A percentile compares a stretch with the other conserved stretches of the same genome.
These are phyloP conservation scores for Dryobota labecula DNA, from an alignment of 2,888 invertebrate genomes.

Conservation along the genomic window DNA sequence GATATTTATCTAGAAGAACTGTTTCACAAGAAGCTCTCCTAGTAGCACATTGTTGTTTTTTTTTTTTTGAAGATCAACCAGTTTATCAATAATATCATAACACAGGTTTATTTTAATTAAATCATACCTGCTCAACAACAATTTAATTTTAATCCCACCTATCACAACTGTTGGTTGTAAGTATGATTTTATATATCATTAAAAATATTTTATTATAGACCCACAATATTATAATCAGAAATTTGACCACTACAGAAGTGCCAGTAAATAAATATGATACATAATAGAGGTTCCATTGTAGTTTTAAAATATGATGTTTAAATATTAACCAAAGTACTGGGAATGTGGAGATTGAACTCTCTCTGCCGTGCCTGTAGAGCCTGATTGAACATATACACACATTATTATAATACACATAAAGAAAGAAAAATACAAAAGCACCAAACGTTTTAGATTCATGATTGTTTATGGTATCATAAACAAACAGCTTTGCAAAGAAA, in stretches of 20 bases:
- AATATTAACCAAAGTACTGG: constrained; percentile 61
- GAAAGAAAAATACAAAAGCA: constrained; percentile 12
- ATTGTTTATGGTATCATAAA: constrained; percentile 7
- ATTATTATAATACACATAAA: constrained; percentile 42
- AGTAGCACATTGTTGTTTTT: too few relatives aligned
- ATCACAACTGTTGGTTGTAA: background rate
- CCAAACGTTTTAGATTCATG: background rate
- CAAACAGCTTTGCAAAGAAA: constrained; percentile 1
- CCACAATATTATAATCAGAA: background rate
- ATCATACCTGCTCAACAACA: background rate
- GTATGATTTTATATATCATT: background rate
- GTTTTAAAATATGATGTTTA: constrained; percentile 31
- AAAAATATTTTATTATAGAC: too few relatives aligned
- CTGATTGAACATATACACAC: constrained; percentile 59
- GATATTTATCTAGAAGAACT: background rate
- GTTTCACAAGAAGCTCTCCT: background rate
- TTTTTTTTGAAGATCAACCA: background rate
- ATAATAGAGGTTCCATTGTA: constrained; percentile 33
- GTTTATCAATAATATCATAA: background rate
- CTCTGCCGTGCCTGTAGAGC: constrained; percentile 61
- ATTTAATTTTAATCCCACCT: background rate
- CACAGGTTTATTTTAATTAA: too few relatives aligned
- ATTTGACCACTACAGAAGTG: background rate
- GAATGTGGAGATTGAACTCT: constrained; percentile 63
- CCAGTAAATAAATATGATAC: background rate